These are phyloP conservation scores for Melanotaenia duboulayi DNA, from an alignment of 2,113 vertebrate species.

Conservation along the genomic window DNA sequence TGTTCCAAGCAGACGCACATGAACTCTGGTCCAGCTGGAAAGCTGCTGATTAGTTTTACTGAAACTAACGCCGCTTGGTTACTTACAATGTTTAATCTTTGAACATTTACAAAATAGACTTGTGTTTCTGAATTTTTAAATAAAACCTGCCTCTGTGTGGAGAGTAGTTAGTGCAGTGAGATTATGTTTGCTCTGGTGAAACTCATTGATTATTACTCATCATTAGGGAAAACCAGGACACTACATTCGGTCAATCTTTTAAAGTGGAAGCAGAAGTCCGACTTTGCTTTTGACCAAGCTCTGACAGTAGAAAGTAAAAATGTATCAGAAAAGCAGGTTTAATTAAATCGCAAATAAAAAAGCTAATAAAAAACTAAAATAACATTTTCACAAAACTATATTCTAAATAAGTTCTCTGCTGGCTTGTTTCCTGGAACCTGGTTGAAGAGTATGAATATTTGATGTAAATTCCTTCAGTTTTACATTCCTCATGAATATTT, in stretches of 20 bases:
- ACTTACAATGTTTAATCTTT: background rate
- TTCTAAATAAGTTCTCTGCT: background rate
- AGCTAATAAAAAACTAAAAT: too few relatives aligned
- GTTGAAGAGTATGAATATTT: background rate
- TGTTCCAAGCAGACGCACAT: constrained; percentile 11
- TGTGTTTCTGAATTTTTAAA: constrained; percentile 2
- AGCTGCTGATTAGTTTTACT: constrained; percentile 11
- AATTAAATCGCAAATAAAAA: too few relatives aligned
- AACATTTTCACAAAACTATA: too few relatives aligned
- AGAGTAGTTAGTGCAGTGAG: constrained; percentile 34
- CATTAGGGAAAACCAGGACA: constrained; percentile 56
- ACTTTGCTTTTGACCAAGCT: background rate
- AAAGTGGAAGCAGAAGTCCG: constrained; percentile 65
- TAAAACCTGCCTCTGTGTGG: background rate
- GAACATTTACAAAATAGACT: background rate
- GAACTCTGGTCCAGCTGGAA: background rate
- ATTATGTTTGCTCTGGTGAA: constrained; percentile 62
- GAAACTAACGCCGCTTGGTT: background rate
- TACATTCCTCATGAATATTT: background rate
- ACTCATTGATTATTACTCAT: constrained; percentile 71
- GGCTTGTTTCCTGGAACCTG: background rate
- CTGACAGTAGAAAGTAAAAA: background rate
- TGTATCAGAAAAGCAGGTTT: too few relatives aligned
- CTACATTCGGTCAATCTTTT: constrained; percentile 64
- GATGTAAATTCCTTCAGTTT: background rate